Evolutionary conservation across 1,140 invertebrate genomes (phyloP).

Genomic region (Oncopodura yosiiana): DNA sequence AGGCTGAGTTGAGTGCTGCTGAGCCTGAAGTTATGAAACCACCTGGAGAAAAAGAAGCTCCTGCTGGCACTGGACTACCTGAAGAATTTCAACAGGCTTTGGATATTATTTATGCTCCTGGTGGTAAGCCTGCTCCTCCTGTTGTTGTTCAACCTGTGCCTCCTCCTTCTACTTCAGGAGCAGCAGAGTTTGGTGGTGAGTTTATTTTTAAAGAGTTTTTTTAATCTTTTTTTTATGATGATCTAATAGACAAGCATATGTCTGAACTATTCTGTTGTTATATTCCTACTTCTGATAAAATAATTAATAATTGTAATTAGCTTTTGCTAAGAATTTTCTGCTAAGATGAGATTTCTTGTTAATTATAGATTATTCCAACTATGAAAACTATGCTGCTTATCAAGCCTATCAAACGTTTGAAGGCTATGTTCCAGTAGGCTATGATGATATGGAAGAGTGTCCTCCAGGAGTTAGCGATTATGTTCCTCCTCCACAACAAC

Average conservation of each 20-base stretch:
- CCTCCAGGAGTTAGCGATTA: conserved; percentile 3
- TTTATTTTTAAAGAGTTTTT: background rate
- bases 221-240: background rate
- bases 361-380: conserved; percentile 10
- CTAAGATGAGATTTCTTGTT: background rate
- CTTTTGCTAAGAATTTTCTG: background rate
- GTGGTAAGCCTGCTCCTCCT: background rate
- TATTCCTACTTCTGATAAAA: background rate
- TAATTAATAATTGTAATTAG: background rate
- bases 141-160: background rate
- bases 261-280: background rate
- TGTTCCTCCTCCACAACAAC: background rate
- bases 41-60: conserved; percentile 14
- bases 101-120: conserved; percentile 30
- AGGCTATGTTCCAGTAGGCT: conserved; percentile 21
- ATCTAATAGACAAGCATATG: conserved; percentile 15
- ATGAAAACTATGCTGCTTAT: conserved; percentile 14
- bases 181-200: background rate
- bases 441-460: conserved; percentile 19
- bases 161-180: background rate
- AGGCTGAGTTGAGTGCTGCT: background rate
- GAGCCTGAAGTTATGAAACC: background rate
- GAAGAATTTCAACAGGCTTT: conserved; percentile 35
- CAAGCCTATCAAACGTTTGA: conserved; percentile 27
- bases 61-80: conserved; percentile 13